Evolutionary conservation across 2,797 vertebrate genomes (phyloP).

Genomic region (Strix occidentalis): DNA sequence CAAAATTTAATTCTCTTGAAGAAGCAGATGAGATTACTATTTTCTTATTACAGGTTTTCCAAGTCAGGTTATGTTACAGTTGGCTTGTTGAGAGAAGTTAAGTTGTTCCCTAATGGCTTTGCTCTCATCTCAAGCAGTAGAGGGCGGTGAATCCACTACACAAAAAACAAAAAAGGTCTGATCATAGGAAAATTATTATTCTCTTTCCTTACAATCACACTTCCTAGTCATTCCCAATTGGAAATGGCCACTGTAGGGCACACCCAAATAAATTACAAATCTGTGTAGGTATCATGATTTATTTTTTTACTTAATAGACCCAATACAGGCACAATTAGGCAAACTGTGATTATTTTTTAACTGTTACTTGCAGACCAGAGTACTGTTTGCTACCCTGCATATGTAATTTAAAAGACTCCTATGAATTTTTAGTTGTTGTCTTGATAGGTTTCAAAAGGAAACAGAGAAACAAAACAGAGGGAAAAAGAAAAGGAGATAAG

Average conservation of each 20-base stretch:
- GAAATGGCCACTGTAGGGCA: background rate
- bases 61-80: background rate
- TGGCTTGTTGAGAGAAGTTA: background rate
- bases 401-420: background rate
- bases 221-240: background rate
- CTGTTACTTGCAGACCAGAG: background rate
- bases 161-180: background rate
- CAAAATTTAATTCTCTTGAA: background rate
- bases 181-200: background rate
- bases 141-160: slow-evolving; percentile 45
- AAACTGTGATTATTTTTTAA: background rate
- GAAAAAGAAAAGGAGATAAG: background rate
- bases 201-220: background rate
- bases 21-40: background rate
- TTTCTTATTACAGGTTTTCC: background rate
- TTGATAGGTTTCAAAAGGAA: background rate
- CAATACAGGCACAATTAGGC: background rate
- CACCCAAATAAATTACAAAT: background rate
- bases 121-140: slow-evolving; percentile 37
- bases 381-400: background rate
- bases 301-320: background rate
- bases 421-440: background rate
- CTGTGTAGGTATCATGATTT: background rate
- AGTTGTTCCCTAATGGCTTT: background rate
- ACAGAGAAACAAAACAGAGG: background rate